Conservation (phyloP, 2,113 vertebrate genomes). For the Pangasianodon gigas region DNA sequence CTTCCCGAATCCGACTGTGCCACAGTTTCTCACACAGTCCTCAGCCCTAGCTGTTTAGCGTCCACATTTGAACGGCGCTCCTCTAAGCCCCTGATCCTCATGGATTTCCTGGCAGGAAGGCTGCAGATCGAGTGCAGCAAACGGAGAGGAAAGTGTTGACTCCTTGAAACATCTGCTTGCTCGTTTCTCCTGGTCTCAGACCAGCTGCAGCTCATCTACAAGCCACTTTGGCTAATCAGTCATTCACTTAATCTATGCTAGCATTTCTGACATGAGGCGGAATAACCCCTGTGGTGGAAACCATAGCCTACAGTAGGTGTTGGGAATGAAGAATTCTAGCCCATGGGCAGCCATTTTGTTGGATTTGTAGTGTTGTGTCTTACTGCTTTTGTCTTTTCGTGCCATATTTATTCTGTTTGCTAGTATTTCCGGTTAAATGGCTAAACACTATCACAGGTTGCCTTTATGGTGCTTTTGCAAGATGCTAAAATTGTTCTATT, state of each 20-base stretch:
- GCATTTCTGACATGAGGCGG: neutral
- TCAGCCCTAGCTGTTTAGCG: neutral
- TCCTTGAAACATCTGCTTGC: conserved; percentile 62
- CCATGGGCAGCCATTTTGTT: neutral
- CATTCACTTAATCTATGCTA: conserved; percentile 53
- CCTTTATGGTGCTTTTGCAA: too few relatives aligned
- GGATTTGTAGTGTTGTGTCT: neutral
- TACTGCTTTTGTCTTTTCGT: neutral
- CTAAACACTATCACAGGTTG: neutral
- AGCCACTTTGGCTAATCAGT: conserved; percentile 61
- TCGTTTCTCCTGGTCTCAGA: conserved; percentile 47
- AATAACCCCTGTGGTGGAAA: neutral
- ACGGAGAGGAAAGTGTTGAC: conserved; percentile 37
- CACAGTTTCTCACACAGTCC: neutral
- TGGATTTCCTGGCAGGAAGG: neutral
- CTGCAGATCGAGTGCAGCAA: neutral
- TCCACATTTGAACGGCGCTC: neutral
- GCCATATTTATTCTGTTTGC: neutral
- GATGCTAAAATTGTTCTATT: neutral
- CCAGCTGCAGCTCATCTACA: conserved; percentile 64
- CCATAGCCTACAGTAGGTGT: neutral
- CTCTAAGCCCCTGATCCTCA: neutral
- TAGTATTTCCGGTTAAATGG: neutral
- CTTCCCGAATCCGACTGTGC: neutral
- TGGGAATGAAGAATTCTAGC: neutral